Base-by-base conservation (phyloP, 2,797 vertebrate species). In the Centroberyx gerrardi region DNA sequence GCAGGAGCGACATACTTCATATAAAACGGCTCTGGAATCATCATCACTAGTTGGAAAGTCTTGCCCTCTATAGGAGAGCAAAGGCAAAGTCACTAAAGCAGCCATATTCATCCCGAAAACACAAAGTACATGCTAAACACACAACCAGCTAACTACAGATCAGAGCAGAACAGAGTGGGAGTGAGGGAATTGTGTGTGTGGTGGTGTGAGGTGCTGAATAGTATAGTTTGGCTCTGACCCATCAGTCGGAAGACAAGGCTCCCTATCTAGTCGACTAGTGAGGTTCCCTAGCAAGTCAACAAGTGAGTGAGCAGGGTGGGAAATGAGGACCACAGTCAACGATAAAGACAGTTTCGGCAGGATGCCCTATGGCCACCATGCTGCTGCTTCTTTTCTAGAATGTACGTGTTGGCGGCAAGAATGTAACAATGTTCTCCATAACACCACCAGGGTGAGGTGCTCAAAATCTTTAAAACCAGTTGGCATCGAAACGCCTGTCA, bases 171-270 rank as follows among this genome's bases (percentile, higher is more conserved):
- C 51, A 65, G 18, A 67, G 73, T 7, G n/a, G 15, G 22, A 48
- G n/a, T 22, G 59, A 18, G 36, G 3, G 38, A 36, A 18, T 14
- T 48, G 31, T 40, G 62, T 58, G 33, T 18, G 46, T 63, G 55
- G 44, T 55, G 44, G 7, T 61, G 72, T 70, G 58, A 42, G 10
- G 4, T 74, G 54, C 56, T 76, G 70, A 72, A 56, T 67, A 52
- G 60, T 40, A 62, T 22, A 74, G 74, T 79, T 81, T 73, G 85
- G 83, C 83, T 88, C 80, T 62, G 73, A 72, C 62, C 76, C 49
- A 72, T 82, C 69, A 72, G 84, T 85, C 13, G 63, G 89, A 93
- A 92, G 88, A 93, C 62, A 13, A 81, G 67, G 87, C 85, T 91
- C 85, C 80, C 79, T 31, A 14, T 65, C 72, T 62, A 58, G 72